Evolutionary conservation across 1,140 invertebrate species (phyloP).

Genomic region (Penaeus japonicus): DNA sequence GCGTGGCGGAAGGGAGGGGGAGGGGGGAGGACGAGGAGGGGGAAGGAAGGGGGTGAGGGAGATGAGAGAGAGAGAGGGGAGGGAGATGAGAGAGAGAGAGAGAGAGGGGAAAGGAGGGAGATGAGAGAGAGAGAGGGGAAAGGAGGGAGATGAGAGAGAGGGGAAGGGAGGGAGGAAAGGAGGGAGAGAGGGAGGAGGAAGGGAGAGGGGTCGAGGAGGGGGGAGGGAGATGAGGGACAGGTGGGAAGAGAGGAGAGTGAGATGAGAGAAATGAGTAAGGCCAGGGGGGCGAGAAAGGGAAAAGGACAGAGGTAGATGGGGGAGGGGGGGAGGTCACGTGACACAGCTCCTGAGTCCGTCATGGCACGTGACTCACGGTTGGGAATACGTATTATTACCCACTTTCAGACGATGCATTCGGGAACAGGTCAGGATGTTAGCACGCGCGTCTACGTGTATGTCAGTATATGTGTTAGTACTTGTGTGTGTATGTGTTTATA

Average conservation of each 20-base stretch:
- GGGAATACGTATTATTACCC: no score
- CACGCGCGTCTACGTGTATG: no score
- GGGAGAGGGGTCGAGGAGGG: background rate
- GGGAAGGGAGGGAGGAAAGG: background rate
- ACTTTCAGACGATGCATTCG: no score
- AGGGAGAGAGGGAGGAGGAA: no score
- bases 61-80: background rate
- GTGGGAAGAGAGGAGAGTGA: background rate
- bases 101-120: background rate
- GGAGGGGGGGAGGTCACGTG: background rate
- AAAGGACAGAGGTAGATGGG: background rate
- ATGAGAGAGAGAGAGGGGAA: background rate
- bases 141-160: background rate
- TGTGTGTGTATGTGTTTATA: no score
- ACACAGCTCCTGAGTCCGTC: no score
- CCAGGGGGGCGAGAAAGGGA: background rate
- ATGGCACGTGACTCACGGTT: no score
- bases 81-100: background rate
- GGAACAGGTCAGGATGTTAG: no score
- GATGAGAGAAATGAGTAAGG: background rate
- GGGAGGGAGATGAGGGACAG: background rate
- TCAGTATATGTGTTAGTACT: no score
- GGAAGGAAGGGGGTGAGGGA: background rate
- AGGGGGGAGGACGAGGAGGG: background rate
- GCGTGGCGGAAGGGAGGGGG: background rate